Base-by-base conservation (phyloP, 2,113 vertebrate species). In the Anser brachyrhynchus region DNA sequence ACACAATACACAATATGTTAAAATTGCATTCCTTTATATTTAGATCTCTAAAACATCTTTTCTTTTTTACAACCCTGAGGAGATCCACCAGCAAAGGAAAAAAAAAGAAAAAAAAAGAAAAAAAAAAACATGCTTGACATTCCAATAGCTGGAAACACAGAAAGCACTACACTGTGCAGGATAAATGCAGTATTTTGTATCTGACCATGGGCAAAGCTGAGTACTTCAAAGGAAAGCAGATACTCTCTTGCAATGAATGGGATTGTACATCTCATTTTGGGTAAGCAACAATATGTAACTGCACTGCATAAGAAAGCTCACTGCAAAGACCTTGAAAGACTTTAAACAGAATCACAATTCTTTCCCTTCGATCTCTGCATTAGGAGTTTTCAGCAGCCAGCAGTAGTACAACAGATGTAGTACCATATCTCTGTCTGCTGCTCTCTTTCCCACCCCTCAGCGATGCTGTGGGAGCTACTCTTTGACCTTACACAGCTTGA, bases 1-100 rank as follows among this genome's bases (percentile, higher is more conserved):
- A 97, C 94, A 98, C 96, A 98, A 97, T 98, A 98, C 94, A 98
- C 96, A 98, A 97, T 98, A 98, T 89, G 96, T 98, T 98, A 98
- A 98, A 98, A 98, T 97, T 98, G 79, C 84, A 84, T 97, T 97
- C 87, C 85, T 97, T 97, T 97, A 96, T 97, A 97, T 98, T 98
- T 98, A 97, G 96, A 98, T 96, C 94, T 96, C 91, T 94, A 92
- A 97, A 97, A 97, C 74, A 96, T 80, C 78, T 97, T 96, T 96
- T 94, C 73, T 94, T 96, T 97, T 97, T 97, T 95, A 85, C 82
- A 97, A 85, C 51, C 73, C 73, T 14, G 77, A 96, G 87, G 78
- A 97, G 37, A 89, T 97, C 86, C 92, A 89, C 41, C 29, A 85
- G 66, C 39, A 94, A 89, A 84, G n/a, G 67, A 8, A 25, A 76